These are phyloP conservation scores for Nemotelus nigrinus DNA, from an alignment of 2,888 invertebrate genomes.

Conservation along the genomic window DNA sequence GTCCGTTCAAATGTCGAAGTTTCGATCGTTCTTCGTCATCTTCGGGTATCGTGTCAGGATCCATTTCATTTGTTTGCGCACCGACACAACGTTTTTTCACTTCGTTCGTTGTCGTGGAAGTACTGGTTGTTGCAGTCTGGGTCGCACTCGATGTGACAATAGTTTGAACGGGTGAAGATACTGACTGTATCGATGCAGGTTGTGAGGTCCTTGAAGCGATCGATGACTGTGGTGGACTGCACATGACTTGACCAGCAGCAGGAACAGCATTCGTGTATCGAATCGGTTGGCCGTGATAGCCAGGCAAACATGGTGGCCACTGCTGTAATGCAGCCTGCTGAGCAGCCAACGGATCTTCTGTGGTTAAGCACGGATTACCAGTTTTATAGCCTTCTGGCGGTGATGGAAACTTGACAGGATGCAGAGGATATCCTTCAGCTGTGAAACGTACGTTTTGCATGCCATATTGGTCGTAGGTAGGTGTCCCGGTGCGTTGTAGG, in stretches of 20 bases:
- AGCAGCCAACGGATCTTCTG: conserved; percentile 46
- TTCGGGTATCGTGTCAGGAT: conserved; percentile 65
- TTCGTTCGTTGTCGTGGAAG: conserved; percentile 57
- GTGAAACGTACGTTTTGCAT: conserved; percentile 75
- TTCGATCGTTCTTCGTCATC: conserved; percentile 66
- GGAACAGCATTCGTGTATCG: conserved; percentile 57
- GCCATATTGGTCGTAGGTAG: conserved; percentile 67
- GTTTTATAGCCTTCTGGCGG: conserved; percentile 78
- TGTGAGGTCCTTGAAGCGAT: conserved; percentile 19
- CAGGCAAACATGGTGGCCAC: conserved; percentile 69
- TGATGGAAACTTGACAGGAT: conserved; percentile 70
- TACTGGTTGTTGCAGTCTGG: conserved; percentile 50
- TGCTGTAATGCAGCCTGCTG: conserved; percentile 65
- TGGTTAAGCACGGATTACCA: conserved; percentile 66
- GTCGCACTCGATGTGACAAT: conserved; percentile 63
- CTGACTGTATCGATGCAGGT: conserved; percentile 51
- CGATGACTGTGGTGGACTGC: conserved; percentile 13
- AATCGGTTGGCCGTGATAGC: conserved; percentile 63
- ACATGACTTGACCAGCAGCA: conserved; percentile 39
- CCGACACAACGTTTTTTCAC: conserved; percentile 69
- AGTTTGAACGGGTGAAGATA: conserved; percentile 58
- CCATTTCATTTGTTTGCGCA: conserved; percentile 69
- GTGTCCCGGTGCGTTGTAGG: conserved; percentile 67
- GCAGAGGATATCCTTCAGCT: conserved; percentile 80
- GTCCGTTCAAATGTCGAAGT: conserved; percentile 65